phyloP scores from a whole-genome alignment of 2,888 invertebrate species.

The Troilus luridus region DNA sequence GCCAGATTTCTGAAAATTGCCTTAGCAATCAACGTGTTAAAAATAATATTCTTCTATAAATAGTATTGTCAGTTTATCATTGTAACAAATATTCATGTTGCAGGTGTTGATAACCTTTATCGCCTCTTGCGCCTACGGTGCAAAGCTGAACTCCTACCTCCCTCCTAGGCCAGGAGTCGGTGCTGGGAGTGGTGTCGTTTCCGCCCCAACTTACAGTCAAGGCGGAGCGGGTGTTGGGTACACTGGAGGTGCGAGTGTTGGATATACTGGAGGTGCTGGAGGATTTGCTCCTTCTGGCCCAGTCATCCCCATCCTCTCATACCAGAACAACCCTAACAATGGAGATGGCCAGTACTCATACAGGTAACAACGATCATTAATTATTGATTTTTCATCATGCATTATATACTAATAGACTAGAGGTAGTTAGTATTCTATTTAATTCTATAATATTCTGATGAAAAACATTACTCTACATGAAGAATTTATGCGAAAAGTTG shows the following conservation, averaged over 20 bases:
- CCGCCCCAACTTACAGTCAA: constrained; percentile 42
- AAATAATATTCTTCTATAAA: too few species aligned
- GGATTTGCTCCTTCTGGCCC: constrained; percentile 62
- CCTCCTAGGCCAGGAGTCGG: constrained; percentile 62
- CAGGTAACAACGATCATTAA: constrained; percentile 70
- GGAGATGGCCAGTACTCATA: constrained; percentile 77
- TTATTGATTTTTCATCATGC: neutral
- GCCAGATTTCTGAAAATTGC: too few species aligned
- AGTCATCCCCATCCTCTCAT: constrained; percentile 75
- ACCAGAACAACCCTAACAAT: constrained; percentile 75
- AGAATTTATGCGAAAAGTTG: too few species aligned
- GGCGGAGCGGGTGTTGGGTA: constrained; percentile 1
- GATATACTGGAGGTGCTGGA: constrained; percentile 10
- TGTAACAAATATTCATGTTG: neutral
- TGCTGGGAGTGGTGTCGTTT: constrained; percentile 56
- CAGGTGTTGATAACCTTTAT: neutral
- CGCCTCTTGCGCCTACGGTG: constrained; percentile 33
- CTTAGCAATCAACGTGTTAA: too few species aligned
- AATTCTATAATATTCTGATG: too few species aligned
- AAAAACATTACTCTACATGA: too few species aligned
- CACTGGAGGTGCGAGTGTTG: too few species aligned
- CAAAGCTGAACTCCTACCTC: constrained; percentile 62
- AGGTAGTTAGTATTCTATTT: too few species aligned
- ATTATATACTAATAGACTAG: too few species aligned
- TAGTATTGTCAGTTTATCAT: too few species aligned